Conservation (phyloP, 2,888 invertebrate genomes). For the Leptopilina drosophilae region DNA sequence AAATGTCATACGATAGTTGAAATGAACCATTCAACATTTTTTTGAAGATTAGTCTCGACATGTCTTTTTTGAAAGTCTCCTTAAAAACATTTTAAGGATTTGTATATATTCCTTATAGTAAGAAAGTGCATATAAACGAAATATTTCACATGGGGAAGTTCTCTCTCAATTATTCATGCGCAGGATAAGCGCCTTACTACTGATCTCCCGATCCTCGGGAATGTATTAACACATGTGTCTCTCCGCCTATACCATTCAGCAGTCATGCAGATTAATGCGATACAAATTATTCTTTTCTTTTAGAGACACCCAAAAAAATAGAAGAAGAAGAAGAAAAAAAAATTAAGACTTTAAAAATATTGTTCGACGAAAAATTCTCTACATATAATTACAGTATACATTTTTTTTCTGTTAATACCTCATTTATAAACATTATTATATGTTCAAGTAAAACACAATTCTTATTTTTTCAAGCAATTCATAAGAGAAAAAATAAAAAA, state of each 20-base stretch:
- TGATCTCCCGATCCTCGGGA: slow-evolving; percentile 53
- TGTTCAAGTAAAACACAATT: background rate
- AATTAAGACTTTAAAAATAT: slow-evolving; percentile 21
- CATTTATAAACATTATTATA: slow-evolving; percentile 9
- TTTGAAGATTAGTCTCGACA: slow-evolving; percentile 8
- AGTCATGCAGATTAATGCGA: slow-evolving; percentile 31
- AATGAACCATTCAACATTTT: too few relatives aligned
- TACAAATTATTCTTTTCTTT: slow-evolving; percentile 27
- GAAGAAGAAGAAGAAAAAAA: background rate
- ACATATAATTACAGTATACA: slow-evolving; percentile 14
- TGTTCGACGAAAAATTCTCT: background rate
- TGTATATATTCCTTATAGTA: slow-evolving; percentile 44
- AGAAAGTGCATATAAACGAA: slow-evolving; percentile 53
- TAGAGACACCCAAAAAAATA: slow-evolving; percentile 1
- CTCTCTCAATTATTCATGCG: slow-evolving; percentile 56
- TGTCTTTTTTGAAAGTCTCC: slow-evolving; percentile 41
- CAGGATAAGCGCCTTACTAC: slow-evolving; percentile 60
- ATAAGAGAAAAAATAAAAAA: background rate
- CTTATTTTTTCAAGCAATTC: background rate
- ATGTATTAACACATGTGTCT: slow-evolving; percentile 38
- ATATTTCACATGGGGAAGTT: slow-evolving; percentile 42
- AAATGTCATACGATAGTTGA: too few relatives aligned
- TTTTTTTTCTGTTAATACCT: slow-evolving; percentile 1
- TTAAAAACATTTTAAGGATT: slow-evolving; percentile 52
- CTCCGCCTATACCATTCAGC: slow-evolving; percentile 31